Conservation (phyloP, 2,797 vertebrate species). For the Sebastes oblongus region DNA sequence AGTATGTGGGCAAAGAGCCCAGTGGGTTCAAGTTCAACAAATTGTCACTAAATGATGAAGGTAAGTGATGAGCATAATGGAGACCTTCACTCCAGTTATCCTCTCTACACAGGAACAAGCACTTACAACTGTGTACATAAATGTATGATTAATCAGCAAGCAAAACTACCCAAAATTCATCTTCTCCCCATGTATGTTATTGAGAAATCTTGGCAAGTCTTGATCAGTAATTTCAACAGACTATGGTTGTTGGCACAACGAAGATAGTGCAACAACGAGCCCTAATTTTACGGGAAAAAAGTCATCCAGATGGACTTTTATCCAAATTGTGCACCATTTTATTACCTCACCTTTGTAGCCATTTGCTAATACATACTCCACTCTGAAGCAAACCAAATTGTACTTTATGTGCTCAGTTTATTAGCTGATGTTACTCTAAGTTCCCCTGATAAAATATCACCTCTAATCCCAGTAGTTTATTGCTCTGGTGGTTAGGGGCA, state of each 20-base stretch:
- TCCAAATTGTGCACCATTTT: background rate
- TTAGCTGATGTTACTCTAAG: background rate
- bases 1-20: constrained; percentile 91
- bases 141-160: background rate
- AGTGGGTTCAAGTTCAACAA: constrained; percentile 93
- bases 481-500: constrained; percentile 17
- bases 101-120: background rate
- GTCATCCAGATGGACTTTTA: background rate
- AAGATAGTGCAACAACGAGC: background rate
- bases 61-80: constrained; percentile 60
- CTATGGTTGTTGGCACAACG: background rate
- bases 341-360: background rate
- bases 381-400: background rate
- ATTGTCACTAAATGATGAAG: constrained; percentile 88
- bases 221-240: background rate
- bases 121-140: background rate
- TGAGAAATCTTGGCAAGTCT: background rate
- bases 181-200: background rate
- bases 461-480: constrained; percentile 28
- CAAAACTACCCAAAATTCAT: background rate
- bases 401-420: constrained; percentile 3
- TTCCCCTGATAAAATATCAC: constrained; percentile 3
- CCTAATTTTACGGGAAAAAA: background rate
- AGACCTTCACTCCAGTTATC: background rate
- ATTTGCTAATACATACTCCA: background rate